These are phyloP conservation scores for Cephus sareptanus DNA, from an alignment of 2,888 invertebrate genomes.

Conservation along the genomic window DNA sequence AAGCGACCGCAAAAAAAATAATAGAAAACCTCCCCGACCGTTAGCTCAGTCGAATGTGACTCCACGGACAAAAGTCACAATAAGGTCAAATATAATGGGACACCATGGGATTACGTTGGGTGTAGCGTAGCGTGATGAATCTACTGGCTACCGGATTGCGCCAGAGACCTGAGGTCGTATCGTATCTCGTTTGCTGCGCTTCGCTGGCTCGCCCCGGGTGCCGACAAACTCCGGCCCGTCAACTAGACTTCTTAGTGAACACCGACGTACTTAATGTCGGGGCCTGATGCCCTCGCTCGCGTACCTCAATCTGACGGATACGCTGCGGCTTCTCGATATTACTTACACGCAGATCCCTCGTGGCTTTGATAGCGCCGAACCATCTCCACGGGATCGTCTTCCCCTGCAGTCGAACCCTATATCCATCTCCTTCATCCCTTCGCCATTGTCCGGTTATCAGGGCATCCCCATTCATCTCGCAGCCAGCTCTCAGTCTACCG, in stretches of 20 bases:
- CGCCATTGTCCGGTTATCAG: background rate
- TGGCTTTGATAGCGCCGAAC: background rate
- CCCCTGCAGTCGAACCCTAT: background rate
- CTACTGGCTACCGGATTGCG: slow-evolving; percentile 32
- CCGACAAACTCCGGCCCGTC: slow-evolving; percentile 34
- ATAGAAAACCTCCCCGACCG: background rate
- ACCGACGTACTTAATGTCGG: slow-evolving; percentile 23
- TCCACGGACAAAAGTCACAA: background rate
- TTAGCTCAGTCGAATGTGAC: background rate
- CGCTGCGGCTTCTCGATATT: background rate
- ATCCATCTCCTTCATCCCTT: background rate
- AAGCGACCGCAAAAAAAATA: background rate
- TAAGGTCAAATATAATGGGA: slow-evolving; percentile 26
- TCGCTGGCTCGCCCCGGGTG: slow-evolving; percentile 34
- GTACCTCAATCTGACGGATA: background rate
- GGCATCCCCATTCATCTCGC: background rate
- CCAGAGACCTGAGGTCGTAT: slow-evolving; percentile 24
- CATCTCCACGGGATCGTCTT: background rate
- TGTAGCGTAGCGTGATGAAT: slow-evolving; percentile 32
- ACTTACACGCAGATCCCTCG: background rate
- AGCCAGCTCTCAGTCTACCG: background rate
- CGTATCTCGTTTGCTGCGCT: slow-evolving; percentile 35
- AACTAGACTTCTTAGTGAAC: slow-evolving; percentile 18
- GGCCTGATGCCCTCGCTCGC: background rate
- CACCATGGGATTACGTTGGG: slow-evolving; percentile 18